Conservation (phyloP, 2,113 vertebrate genomes). For the Trichechus manatus region DNA sequence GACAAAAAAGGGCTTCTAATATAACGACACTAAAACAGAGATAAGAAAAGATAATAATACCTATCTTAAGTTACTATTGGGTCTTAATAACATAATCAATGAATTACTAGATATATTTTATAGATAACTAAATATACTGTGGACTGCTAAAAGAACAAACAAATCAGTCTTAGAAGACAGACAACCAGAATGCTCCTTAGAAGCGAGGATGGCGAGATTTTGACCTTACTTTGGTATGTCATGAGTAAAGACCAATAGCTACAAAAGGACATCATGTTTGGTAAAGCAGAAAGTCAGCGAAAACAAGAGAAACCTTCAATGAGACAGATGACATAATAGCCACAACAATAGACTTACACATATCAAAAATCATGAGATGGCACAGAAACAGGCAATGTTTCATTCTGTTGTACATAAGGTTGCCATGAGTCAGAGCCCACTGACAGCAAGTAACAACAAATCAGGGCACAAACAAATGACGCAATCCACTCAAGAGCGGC, state of each 20-base stretch:
- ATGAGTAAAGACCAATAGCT: too few relatives aligned
- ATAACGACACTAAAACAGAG: background rate
- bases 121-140: background rate
- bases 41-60: constrained; percentile 6
- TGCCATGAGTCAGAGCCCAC: background rate
- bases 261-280: background rate
- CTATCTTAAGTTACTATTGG: constrained; percentile 18
- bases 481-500: background rate
- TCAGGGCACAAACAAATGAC: constrained; percentile 50
- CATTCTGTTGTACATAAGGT: background rate
- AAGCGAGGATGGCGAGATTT: too few relatives aligned
- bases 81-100: background rate
- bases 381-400: background rate
- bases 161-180: too few relatives aligned
- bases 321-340: background rate
- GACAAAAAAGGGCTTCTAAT: background rate
- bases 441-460: background rate
- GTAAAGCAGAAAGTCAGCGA: background rate
- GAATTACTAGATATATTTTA: background rate
- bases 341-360: background rate
- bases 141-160: too few relatives aligned
- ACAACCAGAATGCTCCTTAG: too few relatives aligned
- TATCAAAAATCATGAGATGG: background rate
- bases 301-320: background rate
- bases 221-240: too few relatives aligned